Evolutionary conservation across 2,797 vertebrate species (phyloP), one percentile per base, ranked within the genome.

Genomic region (Sphenodon punctatus): DNA sequence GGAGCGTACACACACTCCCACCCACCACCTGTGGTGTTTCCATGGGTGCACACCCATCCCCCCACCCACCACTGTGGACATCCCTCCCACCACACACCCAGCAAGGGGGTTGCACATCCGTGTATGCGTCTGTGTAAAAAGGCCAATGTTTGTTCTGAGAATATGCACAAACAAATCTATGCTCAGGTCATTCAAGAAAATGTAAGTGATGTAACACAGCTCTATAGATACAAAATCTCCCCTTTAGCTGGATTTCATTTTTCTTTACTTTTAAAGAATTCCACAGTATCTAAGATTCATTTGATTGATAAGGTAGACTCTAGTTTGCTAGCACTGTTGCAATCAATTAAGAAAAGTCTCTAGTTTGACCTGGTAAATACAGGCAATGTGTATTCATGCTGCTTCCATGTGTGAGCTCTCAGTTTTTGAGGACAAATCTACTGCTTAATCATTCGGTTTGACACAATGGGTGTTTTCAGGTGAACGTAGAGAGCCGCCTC

Each of bases 231-330:
- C 53, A 89, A 55, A 69, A 86, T 89, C 61, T 82, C 77, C 88
- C 49, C 78, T 76, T 84, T 88, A 20, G 90, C 90, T 63, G 2
- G 81, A 8, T 56, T 90, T n/a, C n/a, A n/a, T n/a, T n/a, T 80
- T 61, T 93, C 91, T 95, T 95, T 85, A 91, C 80, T 86, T 88
- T 79, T 88, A 59, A 93, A 94, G 43, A 78, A 72, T 92, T 78
- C 45, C n/a, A 30, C 3, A 12, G 14, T 85, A 45, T 93, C 65
- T 78, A 92, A 92, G 91, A 87, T 48, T 82, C 58, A 75, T 67
- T 87, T 96, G 91, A 95, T 95, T 95, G 93, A 94, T 94, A 94
- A 95, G 91, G 91, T 94, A 93, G 93, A 87, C 91, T 79, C 92
- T 91, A 91, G 41, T 8, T 85, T 87, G 88, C 53, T 75, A 77